Evolutionary conservation across 1,140 invertebrate species (phyloP).

Genomic region (Cotesia vestalis): DNA sequence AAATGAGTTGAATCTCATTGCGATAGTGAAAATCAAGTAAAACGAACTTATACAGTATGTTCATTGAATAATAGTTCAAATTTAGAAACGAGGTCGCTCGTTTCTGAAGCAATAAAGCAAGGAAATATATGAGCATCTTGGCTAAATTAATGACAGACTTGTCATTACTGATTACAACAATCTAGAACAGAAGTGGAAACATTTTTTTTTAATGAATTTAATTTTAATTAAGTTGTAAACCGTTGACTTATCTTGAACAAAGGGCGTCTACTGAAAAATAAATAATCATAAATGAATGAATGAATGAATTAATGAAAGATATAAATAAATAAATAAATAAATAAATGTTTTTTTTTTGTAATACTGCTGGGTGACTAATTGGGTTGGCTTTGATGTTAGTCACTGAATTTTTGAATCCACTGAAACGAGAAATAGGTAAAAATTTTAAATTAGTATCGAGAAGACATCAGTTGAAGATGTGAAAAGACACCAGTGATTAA

Average conservation of each 20-base stretch:
- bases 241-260: neutral
- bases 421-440: slow-evolving; percentile 1
- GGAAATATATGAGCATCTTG: neutral
- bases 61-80: slow-evolving; percentile 30
- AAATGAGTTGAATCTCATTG: neutral
- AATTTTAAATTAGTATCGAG: neutral
- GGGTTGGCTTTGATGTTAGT: neutral
- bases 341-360: no score
- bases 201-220: no score
- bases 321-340: no score
- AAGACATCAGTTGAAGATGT: neutral
- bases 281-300: no score
- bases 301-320: no score
- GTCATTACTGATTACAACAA: neutral
- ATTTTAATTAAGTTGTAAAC: slow-evolving; percentile 1
- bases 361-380: no score
- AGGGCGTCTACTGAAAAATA: neutral
- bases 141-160: neutral
- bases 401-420: neutral
- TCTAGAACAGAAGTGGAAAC: slow-evolving; percentile 2
- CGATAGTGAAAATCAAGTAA: neutral
- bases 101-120: slow-evolving; percentile 17
- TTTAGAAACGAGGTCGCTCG: slow-evolving; percentile 26
- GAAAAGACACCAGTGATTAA: slow-evolving; percentile 2
- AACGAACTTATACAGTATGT: neutral